These are phyloP conservation scores for Argya squamiceps DNA, from an alignment of 2,797 vertebrate species.

Conservation along the genomic window DNA sequence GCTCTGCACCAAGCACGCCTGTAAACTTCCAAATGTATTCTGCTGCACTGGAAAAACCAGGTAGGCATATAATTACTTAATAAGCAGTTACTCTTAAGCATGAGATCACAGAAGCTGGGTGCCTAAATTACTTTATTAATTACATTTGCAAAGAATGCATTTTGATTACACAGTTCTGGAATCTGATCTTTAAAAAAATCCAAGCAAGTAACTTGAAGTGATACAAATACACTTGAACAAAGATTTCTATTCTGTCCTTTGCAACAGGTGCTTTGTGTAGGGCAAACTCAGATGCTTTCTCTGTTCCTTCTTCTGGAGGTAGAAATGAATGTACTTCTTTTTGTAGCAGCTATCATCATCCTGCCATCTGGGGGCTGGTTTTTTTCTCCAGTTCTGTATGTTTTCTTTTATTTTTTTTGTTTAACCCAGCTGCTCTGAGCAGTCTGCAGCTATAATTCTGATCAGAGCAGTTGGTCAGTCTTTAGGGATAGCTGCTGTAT, in stretches of 20 bases:
- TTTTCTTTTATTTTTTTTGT: not conserved
- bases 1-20: not conserved
- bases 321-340: not conserved
- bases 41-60: constrained; percentile 32
- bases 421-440: not conserved
- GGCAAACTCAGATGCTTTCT: not conserved
- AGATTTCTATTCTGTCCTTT: not conserved
- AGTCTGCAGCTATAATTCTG: not conserved
- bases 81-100: not conserved
- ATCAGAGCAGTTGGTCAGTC: not conserved
- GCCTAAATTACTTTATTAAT: not conserved
- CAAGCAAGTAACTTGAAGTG: not conserved
- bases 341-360: not conserved
- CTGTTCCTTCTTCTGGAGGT: not conserved
- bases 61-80: not conserved
- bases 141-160: not conserved
- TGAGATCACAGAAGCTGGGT: constrained; percentile 6
- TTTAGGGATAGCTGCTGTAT: not conserved
- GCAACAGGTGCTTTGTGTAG: not conserved
- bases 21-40: not conserved
- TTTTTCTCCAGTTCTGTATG: not conserved
- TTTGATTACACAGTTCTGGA: not conserved
- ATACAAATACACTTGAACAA: not conserved
- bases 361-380: not conserved
- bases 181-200: not conserved